Evolutionary conservation across 2,113 vertebrate species (phyloP), one percentile per base, ranked within the genome.

Genomic region (Aspidoscelis tigris): DNA sequence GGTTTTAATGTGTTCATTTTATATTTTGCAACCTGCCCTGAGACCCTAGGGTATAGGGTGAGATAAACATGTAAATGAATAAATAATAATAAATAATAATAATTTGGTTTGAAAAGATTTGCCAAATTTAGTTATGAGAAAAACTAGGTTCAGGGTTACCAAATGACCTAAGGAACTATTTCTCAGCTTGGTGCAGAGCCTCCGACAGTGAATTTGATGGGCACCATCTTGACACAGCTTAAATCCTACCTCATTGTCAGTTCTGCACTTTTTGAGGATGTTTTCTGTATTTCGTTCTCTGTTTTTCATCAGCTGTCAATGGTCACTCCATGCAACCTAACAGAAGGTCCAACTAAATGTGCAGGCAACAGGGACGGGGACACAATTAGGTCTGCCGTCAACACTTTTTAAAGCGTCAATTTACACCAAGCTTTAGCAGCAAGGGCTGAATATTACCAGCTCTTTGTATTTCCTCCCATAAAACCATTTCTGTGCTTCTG

Each of bases 81-180:
- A 33, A 33, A 33, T 33, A 33, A 33, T 33, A 33, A 33, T 33
- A 33, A 33, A 33, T 33, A 33, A 33, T 33, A 33, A 33, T 33
- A 33, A 5, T 97, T 99, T 53, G 98, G 98, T 92, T 98, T 99
- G 86, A 97, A 98, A 22, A 98, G 98, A 39, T 97, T 98, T 73
- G 96, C 97, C 26, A 96, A 99, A 81, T 95, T 97, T 11, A 98
- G 98, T 71, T 98, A 98, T 39, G 98, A 99, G 89, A 71, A 11
- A 18, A 98, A 98, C 47, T 99, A 98, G 98, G 97, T 99, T 83
- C 98, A 97, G 82, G 98, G 98, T 69, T 98, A 98, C 94, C 98
- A 99, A 96, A 98, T 69, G 95, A 99, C 20, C 98, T 98, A 94
- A 8, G 97, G 95, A n/a, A 98, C 98, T 2, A 7, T 22, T 92